These are phyloP conservation scores for Leptinotarsa undecemlineata DNA, from an alignment of 1,140 invertebrate genomes.

Conservation along the genomic window DNA sequence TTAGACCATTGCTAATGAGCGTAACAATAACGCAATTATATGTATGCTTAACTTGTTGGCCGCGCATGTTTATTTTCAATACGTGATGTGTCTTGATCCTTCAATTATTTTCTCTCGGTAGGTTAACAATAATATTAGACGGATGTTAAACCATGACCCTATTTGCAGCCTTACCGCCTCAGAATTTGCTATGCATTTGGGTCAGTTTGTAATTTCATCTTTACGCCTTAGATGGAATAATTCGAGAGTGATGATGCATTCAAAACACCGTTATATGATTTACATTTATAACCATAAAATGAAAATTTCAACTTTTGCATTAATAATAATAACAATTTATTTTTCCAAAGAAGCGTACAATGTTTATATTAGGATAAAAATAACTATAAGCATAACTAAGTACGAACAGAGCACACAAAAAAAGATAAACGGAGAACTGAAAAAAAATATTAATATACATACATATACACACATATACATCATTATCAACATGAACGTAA, in stretches of 20 bases:
- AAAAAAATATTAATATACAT: too few species aligned
- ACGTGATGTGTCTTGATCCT: neutral
- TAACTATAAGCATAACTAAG: too few species aligned
- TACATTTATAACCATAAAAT: too few species aligned
- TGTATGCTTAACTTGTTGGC: neutral
- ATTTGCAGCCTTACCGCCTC: conserved; percentile 4
- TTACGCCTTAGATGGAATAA: neutral
- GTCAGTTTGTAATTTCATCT: conserved; percentile 3
- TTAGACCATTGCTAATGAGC: conserved; percentile 7
- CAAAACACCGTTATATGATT: too few species aligned
- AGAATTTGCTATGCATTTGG: conserved; percentile 15
- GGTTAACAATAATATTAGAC: conserved; percentile 10
- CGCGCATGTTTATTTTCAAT: conserved; percentile 1
- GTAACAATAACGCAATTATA: neutral
- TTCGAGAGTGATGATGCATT: conserved; percentile 1
- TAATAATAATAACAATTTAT: too few species aligned
- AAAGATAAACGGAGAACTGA: too few species aligned
- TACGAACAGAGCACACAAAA: too few species aligned
- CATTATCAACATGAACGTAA: too few species aligned
- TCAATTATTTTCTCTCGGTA: neutral
- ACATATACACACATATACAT: too few species aligned
- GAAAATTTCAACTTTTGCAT: too few species aligned
- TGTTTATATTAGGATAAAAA: too few species aligned
- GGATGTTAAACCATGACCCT: conserved; percentile 16
- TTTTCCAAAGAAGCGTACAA: too few species aligned